These are phyloP conservation scores for Oophaga pumilio DNA, from an alignment of 2,113 vertebrate genomes.

Conservation along the genomic window DNA sequence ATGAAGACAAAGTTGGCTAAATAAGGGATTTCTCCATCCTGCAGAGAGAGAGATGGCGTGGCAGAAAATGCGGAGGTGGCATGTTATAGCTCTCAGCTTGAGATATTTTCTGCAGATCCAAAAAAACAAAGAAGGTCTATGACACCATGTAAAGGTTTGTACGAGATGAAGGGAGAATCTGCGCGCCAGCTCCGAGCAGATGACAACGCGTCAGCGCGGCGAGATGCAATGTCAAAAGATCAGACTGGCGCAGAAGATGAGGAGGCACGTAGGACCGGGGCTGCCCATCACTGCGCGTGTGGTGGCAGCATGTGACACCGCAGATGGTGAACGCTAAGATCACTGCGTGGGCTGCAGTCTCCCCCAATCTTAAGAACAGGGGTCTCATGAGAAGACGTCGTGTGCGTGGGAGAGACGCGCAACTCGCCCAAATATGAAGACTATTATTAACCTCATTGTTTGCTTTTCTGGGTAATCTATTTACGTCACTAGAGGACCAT, in stretches of 20 bases:
- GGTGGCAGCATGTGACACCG: constrained; percentile 35
- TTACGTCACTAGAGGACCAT: constrained; percentile 27
- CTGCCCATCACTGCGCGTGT: background rate
- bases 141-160: constrained; percentile 23
- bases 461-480: background rate
- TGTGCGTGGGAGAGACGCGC: constrained; percentile 42
- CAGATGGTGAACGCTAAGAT: constrained; percentile 37
- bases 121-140: background rate
- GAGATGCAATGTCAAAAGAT: background rate
- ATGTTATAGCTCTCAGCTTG: constrained; percentile 1
- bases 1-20: background rate
- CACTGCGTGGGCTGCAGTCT: constrained; percentile 28
- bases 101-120: constrained; percentile 15
- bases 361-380: constrained; percentile 44
- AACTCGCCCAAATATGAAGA: constrained; percentile 24
- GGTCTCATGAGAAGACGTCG: constrained; percentile 25
- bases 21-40: background rate
- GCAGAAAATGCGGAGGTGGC: constrained; percentile 11
- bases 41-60: background rate
- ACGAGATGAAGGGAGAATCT: background rate
- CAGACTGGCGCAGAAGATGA: constrained; percentile 6
- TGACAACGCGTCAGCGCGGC: background rate
- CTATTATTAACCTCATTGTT: constrained; percentile 42
- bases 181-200: background rate
- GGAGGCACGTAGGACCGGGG: background rate